Conservation (phyloP, 2,888 invertebrate genomes). For the Cerastis leucographa region DNA sequence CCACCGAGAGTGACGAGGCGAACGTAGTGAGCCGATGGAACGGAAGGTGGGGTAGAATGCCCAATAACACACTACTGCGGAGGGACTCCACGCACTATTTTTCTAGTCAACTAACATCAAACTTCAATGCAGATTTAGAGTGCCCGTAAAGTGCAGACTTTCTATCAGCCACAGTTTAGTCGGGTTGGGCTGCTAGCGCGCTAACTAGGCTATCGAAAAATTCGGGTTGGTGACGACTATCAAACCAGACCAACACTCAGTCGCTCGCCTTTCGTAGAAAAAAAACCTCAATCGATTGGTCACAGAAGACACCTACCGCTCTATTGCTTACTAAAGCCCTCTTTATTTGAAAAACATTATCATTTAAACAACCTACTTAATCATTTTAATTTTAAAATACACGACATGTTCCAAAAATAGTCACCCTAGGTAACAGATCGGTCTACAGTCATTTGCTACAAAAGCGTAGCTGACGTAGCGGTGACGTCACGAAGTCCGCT, state of each 20-base stretch:
- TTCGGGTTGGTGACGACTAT: too few species aligned
- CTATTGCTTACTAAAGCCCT: too few species aligned
- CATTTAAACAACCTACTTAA: too few species aligned
- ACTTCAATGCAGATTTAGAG: not conserved
- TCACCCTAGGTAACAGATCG: not conserved
- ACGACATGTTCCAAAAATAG: constrained; percentile 19
- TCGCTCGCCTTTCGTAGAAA: not conserved
- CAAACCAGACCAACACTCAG: too few species aligned
- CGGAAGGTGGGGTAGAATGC: too few species aligned
- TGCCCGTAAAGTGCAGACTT: not conserved
- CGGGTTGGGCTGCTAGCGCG: not conserved
- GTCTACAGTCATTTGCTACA: constrained; percentile 21
- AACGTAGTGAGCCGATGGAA: too few species aligned
- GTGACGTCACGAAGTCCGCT: constrained; percentile 40
- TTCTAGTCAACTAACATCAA: not conserved
- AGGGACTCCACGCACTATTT: too few species aligned
- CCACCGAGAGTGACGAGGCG: too few species aligned
- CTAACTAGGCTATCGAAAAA: too few species aligned
- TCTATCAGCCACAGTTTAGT: not conserved
- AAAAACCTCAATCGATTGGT: not conserved
- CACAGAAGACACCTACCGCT: too few species aligned
- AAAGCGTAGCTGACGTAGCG: constrained; percentile 27
- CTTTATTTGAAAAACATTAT: too few species aligned
- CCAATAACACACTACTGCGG: too few species aligned
- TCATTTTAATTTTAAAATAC: not conserved